Conservation (phyloP, 1,140 invertebrate species). For the Lordiphosa collinella region DNA sequence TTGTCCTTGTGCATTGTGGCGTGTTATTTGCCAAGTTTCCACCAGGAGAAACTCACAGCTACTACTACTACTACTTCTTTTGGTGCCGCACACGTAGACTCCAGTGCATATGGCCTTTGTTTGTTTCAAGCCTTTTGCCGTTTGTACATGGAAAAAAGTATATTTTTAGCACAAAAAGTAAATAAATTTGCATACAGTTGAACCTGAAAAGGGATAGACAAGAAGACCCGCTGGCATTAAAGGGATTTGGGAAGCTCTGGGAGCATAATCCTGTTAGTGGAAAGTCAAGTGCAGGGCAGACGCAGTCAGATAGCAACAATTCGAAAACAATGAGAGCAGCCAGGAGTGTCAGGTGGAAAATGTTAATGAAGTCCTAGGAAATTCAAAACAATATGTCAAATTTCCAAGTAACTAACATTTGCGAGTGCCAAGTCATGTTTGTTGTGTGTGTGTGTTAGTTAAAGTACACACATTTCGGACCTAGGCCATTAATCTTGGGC, state of each 20-base stretch:
- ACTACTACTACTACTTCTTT: slow-evolving; percentile 29
- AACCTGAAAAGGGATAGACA: slow-evolving; percentile 16
- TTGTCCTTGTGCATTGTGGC: slow-evolving; percentile 58
- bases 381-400: slow-evolving; percentile 24
- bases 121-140: slow-evolving; percentile 14
- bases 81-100: slow-evolving; percentile 14
- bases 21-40: slow-evolving; percentile 51
- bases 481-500: slow-evolving; percentile 61
- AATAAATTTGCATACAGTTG: slow-evolving; percentile 71
- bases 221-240: slow-evolving; percentile 38
- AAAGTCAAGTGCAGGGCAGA: slow-evolving; percentile 56
- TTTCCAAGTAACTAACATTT: slow-evolving; percentile 26
- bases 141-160: slow-evolving; percentile 28
- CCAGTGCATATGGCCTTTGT: slow-evolving; percentile 40
- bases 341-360: slow-evolving; percentile 30
- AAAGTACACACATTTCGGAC: slow-evolving; percentile 27
- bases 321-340: slow-evolving; percentile 16
- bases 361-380: slow-evolving; percentile 37
- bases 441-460: slow-evolving; percentile 16
- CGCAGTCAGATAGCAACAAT: slow-evolving; percentile 43
- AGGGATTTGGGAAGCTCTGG: slow-evolving; percentile 55
- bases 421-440: slow-evolving; percentile 25
- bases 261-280: slow-evolving; percentile 68
- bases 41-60: neutral
- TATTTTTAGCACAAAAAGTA: slow-evolving; percentile 67